A percentile compares a stretch with the other conserved stretches of the same genome.
phyloP scores from a whole-genome alignment of 2,113 vertebrate genomes.

The Istiophorus platypterus region DNA sequence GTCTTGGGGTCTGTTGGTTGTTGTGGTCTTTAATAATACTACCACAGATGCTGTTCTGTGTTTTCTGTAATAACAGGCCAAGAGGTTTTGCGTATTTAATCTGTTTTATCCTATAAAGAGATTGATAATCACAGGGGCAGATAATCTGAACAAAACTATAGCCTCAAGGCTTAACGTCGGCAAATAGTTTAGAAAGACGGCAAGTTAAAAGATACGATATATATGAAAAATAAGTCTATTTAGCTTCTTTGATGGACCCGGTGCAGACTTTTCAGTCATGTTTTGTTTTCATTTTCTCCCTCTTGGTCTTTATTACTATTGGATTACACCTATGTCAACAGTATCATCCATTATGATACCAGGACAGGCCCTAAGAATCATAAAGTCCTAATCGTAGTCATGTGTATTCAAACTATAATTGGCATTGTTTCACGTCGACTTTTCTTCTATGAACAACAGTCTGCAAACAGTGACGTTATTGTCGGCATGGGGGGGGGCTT shows the following conservation, averaged over 20 bases:
- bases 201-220: neutral
- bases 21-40: constrained; percentile 78
- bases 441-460: neutral
- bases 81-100: constrained; percentile 67
- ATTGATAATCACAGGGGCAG: neutral
- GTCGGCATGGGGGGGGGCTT: neutral
- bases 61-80: constrained; percentile 86
- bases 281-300: constrained; percentile 54
- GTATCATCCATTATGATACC: constrained; percentile 40
- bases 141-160: neutral
- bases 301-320: constrained; percentile 89
- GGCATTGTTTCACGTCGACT: neutral
- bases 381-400: neutral
- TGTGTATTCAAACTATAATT: neutral
- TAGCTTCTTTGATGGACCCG: constrained; percentile 7
- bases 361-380: neutral
- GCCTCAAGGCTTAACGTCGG: neutral
- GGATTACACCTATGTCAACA: constrained; percentile 83
- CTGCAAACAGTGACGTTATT: neutral
- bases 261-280: neutral
- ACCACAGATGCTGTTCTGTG: constrained; percentile 72
- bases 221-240: neutral
- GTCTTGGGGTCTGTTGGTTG: constrained; percentile 62
- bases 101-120: neutral
- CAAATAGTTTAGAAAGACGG: neutral